phyloP scores from a whole-genome alignment of 2,888 invertebrate species.

The Ichneumoninae sp. region DNA sequence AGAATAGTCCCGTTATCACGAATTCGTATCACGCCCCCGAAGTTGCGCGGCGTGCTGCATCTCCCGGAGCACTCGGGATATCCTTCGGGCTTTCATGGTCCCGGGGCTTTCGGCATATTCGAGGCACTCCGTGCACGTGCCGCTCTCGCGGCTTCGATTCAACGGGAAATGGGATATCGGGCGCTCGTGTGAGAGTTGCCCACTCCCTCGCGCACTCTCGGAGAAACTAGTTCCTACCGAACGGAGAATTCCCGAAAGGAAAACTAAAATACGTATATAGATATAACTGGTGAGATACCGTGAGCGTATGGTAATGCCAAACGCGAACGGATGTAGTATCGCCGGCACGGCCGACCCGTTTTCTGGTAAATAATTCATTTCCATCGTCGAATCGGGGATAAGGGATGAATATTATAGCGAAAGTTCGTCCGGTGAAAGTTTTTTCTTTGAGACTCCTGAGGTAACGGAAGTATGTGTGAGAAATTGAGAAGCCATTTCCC shows the following conservation, averaged over 20 bases:
- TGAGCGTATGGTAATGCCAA: background rate
- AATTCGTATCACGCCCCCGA: constrained; percentile 69
- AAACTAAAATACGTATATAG: background rate
- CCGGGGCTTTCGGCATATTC: background rate
- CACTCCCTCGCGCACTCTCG: background rate
- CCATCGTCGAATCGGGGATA: background rate
- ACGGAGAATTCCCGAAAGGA: background rate
- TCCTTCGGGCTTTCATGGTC: constrained; percentile 1
- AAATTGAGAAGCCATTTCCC: background rate
- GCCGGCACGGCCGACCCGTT: background rate
- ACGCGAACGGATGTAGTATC: background rate
- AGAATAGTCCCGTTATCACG: constrained; percentile 53
- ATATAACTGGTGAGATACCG: background rate
- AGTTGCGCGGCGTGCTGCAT: constrained; percentile 31
- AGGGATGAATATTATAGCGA: background rate
- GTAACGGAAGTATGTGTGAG: background rate
- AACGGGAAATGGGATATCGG: constrained; percentile 26
- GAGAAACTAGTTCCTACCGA: background rate
- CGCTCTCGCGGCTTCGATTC: constrained; percentile 5
- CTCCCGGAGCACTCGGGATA: constrained; percentile 12
- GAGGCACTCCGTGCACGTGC: constrained; percentile 4
- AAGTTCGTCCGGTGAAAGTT: background rate
- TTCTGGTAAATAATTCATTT: constrained; percentile 27
- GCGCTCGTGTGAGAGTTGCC: constrained; percentile 21
- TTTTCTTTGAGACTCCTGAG: background rate